phyloP scores from a whole-genome alignment of 2,888 invertebrate species.

The Campoletis raptor region DNA sequence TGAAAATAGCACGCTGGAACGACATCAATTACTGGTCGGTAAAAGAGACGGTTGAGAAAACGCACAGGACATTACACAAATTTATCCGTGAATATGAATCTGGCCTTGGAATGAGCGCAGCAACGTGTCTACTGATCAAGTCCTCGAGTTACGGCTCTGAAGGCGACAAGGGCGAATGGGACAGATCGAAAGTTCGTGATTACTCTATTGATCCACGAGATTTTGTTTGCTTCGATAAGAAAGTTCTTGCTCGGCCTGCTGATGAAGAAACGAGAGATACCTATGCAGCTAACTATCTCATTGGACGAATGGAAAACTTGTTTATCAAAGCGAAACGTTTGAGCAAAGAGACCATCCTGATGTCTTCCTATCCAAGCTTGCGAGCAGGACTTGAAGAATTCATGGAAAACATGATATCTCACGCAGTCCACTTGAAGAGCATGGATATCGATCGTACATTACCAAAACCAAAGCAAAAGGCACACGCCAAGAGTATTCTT shows the following conservation, averaged over 20 bases:
- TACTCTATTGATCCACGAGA: slow-evolving; percentile 81
- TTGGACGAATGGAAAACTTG: slow-evolving; percentile 84
- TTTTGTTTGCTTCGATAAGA: slow-evolving; percentile 74
- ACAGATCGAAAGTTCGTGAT: slow-evolving; percentile 80
- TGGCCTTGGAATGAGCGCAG: slow-evolving; percentile 80
- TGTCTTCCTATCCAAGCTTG: slow-evolving; percentile 87
- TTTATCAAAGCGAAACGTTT: slow-evolving; percentile 88
- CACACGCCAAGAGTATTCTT: slow-evolving; percentile 92
- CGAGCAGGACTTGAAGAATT: slow-evolving; percentile 89
- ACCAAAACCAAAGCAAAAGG: slow-evolving; percentile 90
- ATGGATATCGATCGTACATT: slow-evolving; percentile 86
- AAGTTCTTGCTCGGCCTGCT: neutral
- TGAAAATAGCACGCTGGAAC: slow-evolving; percentile 98
- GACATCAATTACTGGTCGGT: slow-evolving; percentile 98
- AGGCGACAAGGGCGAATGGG: slow-evolving; percentile 81
- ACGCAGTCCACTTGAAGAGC: slow-evolving; percentile 89
- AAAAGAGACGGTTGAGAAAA: slow-evolving; percentile 94
- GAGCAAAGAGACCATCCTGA: slow-evolving; percentile 88
- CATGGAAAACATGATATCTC: slow-evolving; percentile 89
- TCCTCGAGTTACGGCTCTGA: slow-evolving; percentile 81
- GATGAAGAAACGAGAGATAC: neutral
- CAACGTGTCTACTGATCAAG: slow-evolving; percentile 81
- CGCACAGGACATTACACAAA: slow-evolving; percentile 94
- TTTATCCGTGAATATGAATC: slow-evolving; percentile 94
- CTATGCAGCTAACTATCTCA: slow-evolving; percentile 75